A percentile compares a stretch with the other conserved stretches of the same genome.
Conservation (phyloP, 2,888 invertebrate species). For the Isotomurus palustris region DNA sequence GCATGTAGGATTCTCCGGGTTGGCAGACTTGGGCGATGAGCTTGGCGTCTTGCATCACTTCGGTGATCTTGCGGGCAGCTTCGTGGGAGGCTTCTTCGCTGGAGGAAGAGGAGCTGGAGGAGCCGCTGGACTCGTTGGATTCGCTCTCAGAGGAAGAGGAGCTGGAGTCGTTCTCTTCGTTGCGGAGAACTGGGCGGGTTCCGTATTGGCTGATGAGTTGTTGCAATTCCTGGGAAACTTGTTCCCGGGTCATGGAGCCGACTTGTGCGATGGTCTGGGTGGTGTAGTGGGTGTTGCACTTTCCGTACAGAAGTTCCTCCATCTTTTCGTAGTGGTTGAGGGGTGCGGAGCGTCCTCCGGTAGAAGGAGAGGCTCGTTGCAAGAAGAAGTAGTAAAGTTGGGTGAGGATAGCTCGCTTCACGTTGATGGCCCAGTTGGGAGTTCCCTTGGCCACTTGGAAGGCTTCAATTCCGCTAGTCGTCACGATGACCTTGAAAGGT, state of each 20-base stretch:
- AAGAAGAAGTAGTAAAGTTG: conserved; percentile 8
- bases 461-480: not conserved
- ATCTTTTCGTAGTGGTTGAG: conserved; percentile 1
- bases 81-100: not conserved
- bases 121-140: not conserved
- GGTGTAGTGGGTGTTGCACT: not conserved
- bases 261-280: not conserved
- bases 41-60: not conserved
- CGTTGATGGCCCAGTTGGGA: conserved; percentile 11
- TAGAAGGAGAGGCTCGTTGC: not conserved
- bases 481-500: not conserved
- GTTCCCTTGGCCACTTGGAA: conserved; percentile 9
- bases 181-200: not conserved
- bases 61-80: not conserved
- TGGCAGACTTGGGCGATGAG: not conserved
- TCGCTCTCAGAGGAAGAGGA: conserved; percentile 3
- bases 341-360: conserved; percentile 2
- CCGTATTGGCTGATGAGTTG: not conserved
- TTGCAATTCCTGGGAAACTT: not conserved
- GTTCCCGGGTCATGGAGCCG: not conserved
- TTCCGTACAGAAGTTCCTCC: conserved; percentile 2
- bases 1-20: not conserved
- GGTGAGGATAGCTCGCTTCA: conserved; percentile 1
- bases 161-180: conserved; percentile 6
- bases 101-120: conserved; percentile 1